Evolutionary conservation across 2,888 invertebrate genomes (phyloP), one percentile per base, ranked within the genome.

Genomic region (Ernsta delagoae): DNA sequence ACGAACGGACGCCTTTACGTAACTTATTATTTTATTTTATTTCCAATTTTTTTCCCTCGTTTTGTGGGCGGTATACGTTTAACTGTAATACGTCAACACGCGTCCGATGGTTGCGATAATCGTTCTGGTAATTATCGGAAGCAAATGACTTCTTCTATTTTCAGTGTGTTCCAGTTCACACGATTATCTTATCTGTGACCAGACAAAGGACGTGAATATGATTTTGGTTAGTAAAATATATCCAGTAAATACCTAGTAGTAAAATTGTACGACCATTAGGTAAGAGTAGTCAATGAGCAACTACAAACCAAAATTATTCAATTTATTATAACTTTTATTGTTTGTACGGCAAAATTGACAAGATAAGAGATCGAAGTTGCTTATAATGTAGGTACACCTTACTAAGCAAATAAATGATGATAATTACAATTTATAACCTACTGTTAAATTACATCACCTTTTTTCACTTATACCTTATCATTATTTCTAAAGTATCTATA

Each of bases 21-120:
- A 85, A 87, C 79, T 89, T 89, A 88, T 89, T 88, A 88, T 89
- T 88, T 89, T 87, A 87, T 87, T 86, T 87, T 84, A 86, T 85
- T 85, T 83, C 82, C 77, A 79, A 86, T 88, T 87, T 87, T 85
- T 86, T 84, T 84, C n/a, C 83, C 77, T 76, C 74, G 74, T 74
- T 78, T 41, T 75, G 83, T 83, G 84, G 89, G 90, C 85, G 90
- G 85, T 79, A 78, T 82, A 78, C 88, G 83, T 91, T 91, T 91
- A 89, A 85, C 83, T 77, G 80, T 82, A 79, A 79, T 81, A 83
- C 80, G 87, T 87, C 86, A 84, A 81, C 87, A 84, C 87, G 87
- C 83, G 82, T 83, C 78, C 77, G 83, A 83, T 82, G 82, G 81
- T 82, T 82, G 79, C 75, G 75, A 79, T 88, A 90, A 90, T 89